Evolutionary conservation across 2,797 vertebrate species (phyloP).

Genomic region (Orientallactaga sibirica): DNA sequence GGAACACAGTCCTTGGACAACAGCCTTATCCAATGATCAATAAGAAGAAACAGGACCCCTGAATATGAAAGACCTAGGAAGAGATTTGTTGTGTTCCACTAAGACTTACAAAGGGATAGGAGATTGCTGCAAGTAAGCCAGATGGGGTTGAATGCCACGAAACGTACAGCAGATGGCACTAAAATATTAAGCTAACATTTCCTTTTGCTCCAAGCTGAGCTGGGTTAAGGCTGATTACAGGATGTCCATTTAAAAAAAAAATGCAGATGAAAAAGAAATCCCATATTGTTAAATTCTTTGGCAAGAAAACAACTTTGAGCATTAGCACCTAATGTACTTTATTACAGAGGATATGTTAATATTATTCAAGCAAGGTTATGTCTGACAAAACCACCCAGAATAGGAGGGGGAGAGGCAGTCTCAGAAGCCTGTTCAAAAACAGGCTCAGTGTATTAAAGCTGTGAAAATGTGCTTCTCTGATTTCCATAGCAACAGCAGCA

Average conservation of each 20-base stretch:
- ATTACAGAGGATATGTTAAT: conserved; percentile 62
- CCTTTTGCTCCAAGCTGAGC: conserved; percentile 82
- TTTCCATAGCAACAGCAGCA: conserved; percentile 79
- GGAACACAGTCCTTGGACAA: conserved; percentile 23
- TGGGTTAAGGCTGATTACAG: conserved; percentile 69
- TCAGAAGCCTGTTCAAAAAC: conserved; percentile 75
- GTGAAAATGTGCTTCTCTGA: conserved; percentile 72
- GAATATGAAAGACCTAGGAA: conserved; percentile 37
- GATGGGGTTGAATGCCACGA: conserved; percentile 85
- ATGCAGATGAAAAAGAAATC: conserved; percentile 78
- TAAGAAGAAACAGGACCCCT: conserved; percentile 49
- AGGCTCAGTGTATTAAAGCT: conserved; percentile 70
- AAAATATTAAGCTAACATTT: conserved; percentile 88
- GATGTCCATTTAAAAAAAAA: conserved; percentile 79
- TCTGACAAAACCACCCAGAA: conserved; percentile 69
- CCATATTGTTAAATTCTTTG: conserved; percentile 70
- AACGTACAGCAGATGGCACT: conserved; percentile 88
- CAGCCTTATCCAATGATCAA: conserved; percentile 27
- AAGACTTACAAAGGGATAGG: conserved; percentile 1
- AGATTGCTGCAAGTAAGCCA: conserved; percentile 77
- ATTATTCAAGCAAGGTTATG: conserved; percentile 51
- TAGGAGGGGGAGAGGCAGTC: conserved; percentile 14
- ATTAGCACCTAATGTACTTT: conserved; percentile 75
- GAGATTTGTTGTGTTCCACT: conserved; percentile 45
- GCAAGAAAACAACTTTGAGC: conserved; percentile 80